phyloP scores from a whole-genome alignment of 2,797 vertebrate species.

The Furcifer pardalis region DNA sequence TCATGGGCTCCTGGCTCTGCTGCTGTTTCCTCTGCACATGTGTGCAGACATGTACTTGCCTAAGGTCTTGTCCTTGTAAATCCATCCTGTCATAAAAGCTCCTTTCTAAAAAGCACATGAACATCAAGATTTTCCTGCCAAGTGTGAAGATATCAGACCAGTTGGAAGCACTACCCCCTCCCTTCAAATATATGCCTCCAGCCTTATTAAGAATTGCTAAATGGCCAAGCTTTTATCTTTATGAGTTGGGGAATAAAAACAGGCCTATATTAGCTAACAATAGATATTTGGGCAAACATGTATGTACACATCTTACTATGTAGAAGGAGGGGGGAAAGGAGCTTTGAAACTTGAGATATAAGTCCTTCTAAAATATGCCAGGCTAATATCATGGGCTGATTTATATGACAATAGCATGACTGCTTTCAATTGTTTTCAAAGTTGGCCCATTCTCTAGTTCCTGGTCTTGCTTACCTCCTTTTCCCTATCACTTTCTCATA shows the following conservation, averaged over 20 bases:
- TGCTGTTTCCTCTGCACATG: neutral
- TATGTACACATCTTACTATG: conserved; percentile 29
- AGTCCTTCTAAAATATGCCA: conserved; percentile 9
- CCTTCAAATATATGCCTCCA: neutral
- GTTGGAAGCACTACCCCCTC: neutral
- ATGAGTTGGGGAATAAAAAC: neutral
- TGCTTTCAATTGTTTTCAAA: neutral
- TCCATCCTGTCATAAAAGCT: neutral
- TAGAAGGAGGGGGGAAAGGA: conserved; percentile 8
- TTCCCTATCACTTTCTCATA: conserved; percentile 32
- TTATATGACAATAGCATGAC: neutral
- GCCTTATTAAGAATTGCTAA: neutral
- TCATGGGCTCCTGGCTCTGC: neutral
- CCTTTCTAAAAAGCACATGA: neutral
- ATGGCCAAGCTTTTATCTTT: neutral
- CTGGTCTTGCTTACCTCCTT: neutral
- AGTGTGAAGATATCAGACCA: neutral
- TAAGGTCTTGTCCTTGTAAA: neutral
- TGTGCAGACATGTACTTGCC: neutral
- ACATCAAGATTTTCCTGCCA: neutral
- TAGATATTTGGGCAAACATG: neutral
- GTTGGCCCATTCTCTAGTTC: conserved; percentile 20
- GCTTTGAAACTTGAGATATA: neutral
- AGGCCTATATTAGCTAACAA: neutral
- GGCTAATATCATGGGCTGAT: conserved; percentile 40